Base-by-base conservation (phyloP, 2,797 vertebrate species). In the Galaxias olidus region DNA sequence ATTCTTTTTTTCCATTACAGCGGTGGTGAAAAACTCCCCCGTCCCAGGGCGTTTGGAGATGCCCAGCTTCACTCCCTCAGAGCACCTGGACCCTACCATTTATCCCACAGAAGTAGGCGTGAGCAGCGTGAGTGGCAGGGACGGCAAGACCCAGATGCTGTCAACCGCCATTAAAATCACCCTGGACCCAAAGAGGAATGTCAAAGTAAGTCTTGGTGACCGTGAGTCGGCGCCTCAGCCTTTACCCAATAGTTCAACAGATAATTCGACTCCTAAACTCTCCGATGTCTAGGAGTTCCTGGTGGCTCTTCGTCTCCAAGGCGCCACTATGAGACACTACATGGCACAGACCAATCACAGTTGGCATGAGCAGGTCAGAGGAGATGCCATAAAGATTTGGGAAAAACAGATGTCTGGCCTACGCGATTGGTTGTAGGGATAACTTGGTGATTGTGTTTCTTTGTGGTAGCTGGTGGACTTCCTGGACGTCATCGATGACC, bases 151-250 rank as follows among this genome's bases (percentile, higher is more conserved):
- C 10, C 92, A 94, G 76, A 96, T 97, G 96, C 86, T 98, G 71
- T 95, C 95, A 0, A 90, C 94, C 0, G 94, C 95, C 1, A 94
- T 98, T 65, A 93, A 94, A 79, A 93, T 96, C 87, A 95, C 94
- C 4, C 86, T 96, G 79, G 95, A 98, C 73, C 90, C 89, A 30
- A 84, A 93, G 67, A 94, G 90, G 73, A 95, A 93, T 0, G 89
- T 96, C 51, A 98, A 98, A 92, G 96, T 96, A 68, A 0, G 71
- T 50, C 50, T 44, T 61, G 44, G 1, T 66, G 18, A 60, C 17
- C 53, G 9, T 8, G 3, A 9, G 11, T 30, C 3, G 6, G 30
- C 6, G 30, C 6, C 30, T 30, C 30, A 30, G 30, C 30, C 30
- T 30, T 6, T 30, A 30, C 30, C 30, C 6, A 30, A 30, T 30